Evolutionary conservation across 1,140 invertebrate genomes (phyloP).

Genomic region (Neuroterus valhalla): DNA sequence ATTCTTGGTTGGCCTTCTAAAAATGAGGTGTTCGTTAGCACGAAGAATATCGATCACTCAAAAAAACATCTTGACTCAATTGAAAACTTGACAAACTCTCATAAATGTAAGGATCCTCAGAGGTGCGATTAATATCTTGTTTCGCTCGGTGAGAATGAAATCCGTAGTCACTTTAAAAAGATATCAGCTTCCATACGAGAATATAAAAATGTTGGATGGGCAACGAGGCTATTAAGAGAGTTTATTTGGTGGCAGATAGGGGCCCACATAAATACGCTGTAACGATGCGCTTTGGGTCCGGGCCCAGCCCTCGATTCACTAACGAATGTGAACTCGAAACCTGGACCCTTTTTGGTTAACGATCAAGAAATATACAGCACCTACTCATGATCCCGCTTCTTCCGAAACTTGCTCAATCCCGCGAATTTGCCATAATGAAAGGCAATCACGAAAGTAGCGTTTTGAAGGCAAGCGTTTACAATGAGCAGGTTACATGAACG

Average conservation of each 20-base stretch:
- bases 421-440: slow-evolving; percentile 33
- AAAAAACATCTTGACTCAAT: no score
- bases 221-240: slow-evolving; percentile 22
- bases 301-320: slow-evolving; percentile 5
- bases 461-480: background rate
- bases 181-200: slow-evolving; percentile 3
- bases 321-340: slow-evolving; percentile 21
- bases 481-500: slow-evolving; percentile 19
- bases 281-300: background rate
- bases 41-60: no score
- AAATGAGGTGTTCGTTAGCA: no score
- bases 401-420: slow-evolving; percentile 14
- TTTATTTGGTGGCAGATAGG: slow-evolving; percentile 22
- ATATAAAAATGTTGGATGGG: slow-evolving; percentile 20
- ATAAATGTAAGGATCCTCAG: background rate
- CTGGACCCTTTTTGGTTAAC: slow-evolving; percentile 28
- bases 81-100: background rate
- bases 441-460: slow-evolving; percentile 39
- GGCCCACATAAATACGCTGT: slow-evolving; percentile 10
- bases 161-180: slow-evolving; percentile 16
- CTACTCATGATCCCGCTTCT: slow-evolving; percentile 18
- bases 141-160: background rate
- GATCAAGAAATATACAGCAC: slow-evolving; percentile 36
- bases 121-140: background rate
- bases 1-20: no score